Evolutionary conservation across 2,888 invertebrate species (phyloP).

Genomic region (Hoplodrina ambigua): DNA sequence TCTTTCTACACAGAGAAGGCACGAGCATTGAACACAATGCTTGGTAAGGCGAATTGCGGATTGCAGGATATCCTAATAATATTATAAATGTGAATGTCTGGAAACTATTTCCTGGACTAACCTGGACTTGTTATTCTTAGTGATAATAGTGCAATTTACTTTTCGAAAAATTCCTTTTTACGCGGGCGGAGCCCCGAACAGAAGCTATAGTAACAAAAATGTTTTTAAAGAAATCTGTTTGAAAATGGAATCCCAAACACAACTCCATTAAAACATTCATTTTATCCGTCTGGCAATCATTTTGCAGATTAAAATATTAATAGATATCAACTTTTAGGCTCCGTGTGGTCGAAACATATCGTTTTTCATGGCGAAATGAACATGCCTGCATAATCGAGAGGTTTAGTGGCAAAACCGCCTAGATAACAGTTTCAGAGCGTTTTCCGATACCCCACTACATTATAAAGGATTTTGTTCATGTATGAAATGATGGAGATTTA

Average conservation of each 20-base stretch:
- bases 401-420: constrained; percentile 32
- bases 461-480: constrained; percentile 13
- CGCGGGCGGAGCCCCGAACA: no score
- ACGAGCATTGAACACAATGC: no score
- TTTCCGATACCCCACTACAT: constrained; percentile 45
- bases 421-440: constrained; percentile 53
- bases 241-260: neutral
- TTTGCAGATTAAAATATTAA: constrained; percentile 27
- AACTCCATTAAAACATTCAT: constrained; percentile 9
- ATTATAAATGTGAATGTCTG: no score
- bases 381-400: constrained; percentile 48
- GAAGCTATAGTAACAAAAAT: neutral
- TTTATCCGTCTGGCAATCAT: constrained; percentile 2
- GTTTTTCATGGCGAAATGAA: constrained; percentile 47
- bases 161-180: no score
- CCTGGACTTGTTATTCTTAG: no score
- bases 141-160: no score
- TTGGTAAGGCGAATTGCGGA: no score
- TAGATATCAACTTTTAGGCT: neutral
- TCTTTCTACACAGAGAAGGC: no score
- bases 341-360: constrained; percentile 16
- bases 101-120: no score
- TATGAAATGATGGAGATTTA: neutral
- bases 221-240: neutral
- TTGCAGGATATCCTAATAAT: no score